Evolutionary conservation across 2,888 invertebrate species (phyloP), one percentile per base, ranked within the genome.

Genomic region (Hoplodrina blanda): DNA sequence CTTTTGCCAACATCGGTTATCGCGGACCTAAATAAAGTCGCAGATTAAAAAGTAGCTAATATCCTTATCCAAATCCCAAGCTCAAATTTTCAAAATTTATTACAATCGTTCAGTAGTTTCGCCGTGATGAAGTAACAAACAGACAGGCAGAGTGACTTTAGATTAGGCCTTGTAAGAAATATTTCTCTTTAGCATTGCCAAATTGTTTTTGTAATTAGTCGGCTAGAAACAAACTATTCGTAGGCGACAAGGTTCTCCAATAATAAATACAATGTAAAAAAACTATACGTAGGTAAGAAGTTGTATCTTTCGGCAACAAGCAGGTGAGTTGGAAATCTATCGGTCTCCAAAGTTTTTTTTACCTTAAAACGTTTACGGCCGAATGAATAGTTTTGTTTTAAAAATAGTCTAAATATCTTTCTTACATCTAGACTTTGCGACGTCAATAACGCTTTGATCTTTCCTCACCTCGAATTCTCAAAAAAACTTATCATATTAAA

Each of bases 171-270:
- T 50, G 67, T 15, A 46, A 46, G 17, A 46, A 17, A 46, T 46
- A 46, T 46, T 46, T 46, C 46, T 4, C 15, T 17, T 46, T 37
- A 55, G n/a, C 60, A 25, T 55, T 55, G 67, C 74, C 67, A 56
- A 74, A 73, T 73, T 49, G 37, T 37, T 60, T 52, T 57, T 52
- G 75, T 73, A 53, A 75, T 73, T 73, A 73, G 61, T 52, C 17
- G 56, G 20, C 10, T 0, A 25, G 30, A n/a, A 33, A 61, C 25
- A 41, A 19, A 46, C 46, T 13, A 46, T 46, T 30, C 13, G 41
- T 62, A 33, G 55, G 52, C 41, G 5, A 13, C 75, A 74, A 73
- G 73, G 61, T 44, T 49, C 25, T 5, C 53, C 17, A 62, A 52
- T 7, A 74, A 73, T 73, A 73, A 30, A 30, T 0, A 17, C 13